phyloP scores from a whole-genome alignment of 2,113 vertebrate species.

The Megaceryle maxima region DNA sequence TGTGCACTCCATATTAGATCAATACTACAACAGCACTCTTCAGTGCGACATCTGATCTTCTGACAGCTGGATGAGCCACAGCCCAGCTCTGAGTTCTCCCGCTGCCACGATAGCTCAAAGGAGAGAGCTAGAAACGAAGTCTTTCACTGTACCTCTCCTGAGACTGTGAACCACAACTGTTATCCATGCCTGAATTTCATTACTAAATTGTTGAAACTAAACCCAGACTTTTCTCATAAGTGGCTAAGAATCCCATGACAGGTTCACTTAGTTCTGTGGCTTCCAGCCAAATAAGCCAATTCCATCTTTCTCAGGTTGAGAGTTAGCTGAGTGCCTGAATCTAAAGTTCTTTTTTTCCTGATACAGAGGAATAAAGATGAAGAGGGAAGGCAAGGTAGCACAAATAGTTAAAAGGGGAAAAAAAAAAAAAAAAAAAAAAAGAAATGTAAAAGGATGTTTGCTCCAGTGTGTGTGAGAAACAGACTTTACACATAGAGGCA shows the following conservation, averaged over 20 bases:
- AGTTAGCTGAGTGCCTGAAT: background rate
- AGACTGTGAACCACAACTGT: background rate
- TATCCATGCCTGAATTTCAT: background rate
- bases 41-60: background rate
- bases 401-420: background rate
- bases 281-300: slow-evolving; percentile 37
- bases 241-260: slow-evolving; percentile 13
- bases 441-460: background rate
- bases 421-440: background rate
- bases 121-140: background rate
- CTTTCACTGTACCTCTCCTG: background rate
- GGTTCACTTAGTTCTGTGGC: background rate
- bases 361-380: background rate
- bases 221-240: background rate
- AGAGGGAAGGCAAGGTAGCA: background rate
- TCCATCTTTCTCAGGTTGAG: background rate
- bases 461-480: background rate
- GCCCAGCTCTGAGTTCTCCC: background rate
- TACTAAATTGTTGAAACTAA: slow-evolving; percentile 42
- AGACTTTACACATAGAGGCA: background rate
- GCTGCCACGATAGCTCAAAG: background rate
- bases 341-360: background rate
- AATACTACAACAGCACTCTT: background rate
- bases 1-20: background rate
- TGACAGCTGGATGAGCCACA: background rate